A percentile compares a stretch with the other conserved stretches of the same genome.
phyloP scores from a whole-genome alignment of 1,140 invertebrate genomes.

The Magallana angulata region DNA sequence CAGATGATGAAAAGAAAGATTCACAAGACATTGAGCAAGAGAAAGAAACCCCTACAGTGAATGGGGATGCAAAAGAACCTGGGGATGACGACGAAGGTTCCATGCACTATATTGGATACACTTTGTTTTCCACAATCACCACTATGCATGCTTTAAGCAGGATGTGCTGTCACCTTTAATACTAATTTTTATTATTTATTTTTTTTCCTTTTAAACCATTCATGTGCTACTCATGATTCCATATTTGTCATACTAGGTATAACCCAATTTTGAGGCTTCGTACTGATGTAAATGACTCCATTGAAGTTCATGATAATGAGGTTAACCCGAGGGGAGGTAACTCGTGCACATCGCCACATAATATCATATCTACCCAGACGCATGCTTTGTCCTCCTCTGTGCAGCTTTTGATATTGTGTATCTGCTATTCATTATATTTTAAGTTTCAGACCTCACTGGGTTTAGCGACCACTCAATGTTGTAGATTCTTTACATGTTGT shows the following conservation, averaged over 20 bases:
- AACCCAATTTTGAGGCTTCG: constrained; percentile 25
- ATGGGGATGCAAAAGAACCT: constrained; percentile 41
- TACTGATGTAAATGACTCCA: constrained; percentile 29
- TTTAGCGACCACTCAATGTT: not conserved
- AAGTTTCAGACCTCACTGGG: not conserved
- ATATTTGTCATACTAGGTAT: constrained; percentile 23
- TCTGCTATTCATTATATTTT: not conserved
- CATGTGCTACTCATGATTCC: constrained; percentile 15
- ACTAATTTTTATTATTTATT: not conserved
- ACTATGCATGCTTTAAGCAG: constrained; percentile 12
- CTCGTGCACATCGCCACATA: not conserved
- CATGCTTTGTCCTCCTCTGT: constrained; percentile 1
- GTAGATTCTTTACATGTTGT: not conserved
- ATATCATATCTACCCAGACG: not conserved
- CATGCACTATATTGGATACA: not conserved
- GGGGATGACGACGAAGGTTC: constrained; percentile 46
- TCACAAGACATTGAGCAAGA: constrained; percentile 1
- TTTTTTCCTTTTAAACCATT: not conserved
- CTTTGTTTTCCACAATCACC: constrained; percentile 3
- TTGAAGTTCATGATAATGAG: constrained; percentile 30
- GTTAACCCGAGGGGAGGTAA: constrained; percentile 22
- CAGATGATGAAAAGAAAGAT: not conserved
- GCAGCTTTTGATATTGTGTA: constrained; percentile 13
- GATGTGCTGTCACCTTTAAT: constrained; percentile 6
- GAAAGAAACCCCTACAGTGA: constrained; percentile 12